These are phyloP conservation scores for Aviceda subcristata DNA, from an alignment of 2,113 vertebrate species.

Conservation along the genomic window DNA sequence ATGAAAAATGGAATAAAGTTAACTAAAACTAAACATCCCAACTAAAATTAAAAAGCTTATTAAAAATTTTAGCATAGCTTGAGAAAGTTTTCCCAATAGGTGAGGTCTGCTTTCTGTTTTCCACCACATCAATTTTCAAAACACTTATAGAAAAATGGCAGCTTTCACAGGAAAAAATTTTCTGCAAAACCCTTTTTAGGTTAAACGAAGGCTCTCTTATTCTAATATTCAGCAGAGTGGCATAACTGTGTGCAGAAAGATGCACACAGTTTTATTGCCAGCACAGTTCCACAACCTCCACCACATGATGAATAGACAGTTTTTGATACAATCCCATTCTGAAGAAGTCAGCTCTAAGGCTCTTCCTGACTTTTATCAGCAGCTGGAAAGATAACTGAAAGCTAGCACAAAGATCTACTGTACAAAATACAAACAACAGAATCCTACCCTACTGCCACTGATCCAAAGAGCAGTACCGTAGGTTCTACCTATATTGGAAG, in stretches of 20 bases:
- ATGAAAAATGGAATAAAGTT: background rate
- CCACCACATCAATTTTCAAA: background rate
- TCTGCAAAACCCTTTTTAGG: background rate
- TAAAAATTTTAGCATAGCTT: background rate
- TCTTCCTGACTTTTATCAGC: background rate
- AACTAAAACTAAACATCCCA: background rate
- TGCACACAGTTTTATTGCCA: background rate
- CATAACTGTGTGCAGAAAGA: background rate
- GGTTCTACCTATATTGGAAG: background rate
- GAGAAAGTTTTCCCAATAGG: background rate
- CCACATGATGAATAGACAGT: background rate
- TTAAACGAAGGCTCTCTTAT: background rate
- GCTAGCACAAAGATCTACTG: background rate
- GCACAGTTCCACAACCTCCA: background rate
- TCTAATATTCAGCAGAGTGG: background rate
- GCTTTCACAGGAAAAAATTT: background rate
- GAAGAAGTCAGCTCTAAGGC: background rate
- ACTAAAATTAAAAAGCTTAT: background rate
- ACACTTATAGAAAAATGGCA: background rate
- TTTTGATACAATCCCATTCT: background rate
- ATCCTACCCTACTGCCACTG: background rate
- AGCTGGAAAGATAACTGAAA: background rate
- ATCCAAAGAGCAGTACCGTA: background rate
- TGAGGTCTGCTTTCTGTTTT: background rate
- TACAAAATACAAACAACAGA: background rate